Base-by-base conservation (phyloP, 1,140 invertebrate genomes). In the Hyposmocoma kahamanoa region DNA sequence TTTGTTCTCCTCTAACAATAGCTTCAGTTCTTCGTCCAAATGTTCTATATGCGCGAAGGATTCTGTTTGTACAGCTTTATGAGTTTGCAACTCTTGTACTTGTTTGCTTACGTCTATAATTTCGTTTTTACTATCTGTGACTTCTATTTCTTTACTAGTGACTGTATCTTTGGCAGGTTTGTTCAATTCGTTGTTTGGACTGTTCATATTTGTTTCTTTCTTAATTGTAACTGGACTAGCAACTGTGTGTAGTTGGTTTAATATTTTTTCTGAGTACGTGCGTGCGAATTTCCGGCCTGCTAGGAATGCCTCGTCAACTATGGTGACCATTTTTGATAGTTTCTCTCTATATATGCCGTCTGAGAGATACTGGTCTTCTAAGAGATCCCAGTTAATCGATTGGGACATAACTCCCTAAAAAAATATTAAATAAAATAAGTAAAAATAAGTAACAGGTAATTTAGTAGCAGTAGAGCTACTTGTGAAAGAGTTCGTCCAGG, bases 331-430 rank as follows among this genome's bases (percentile, higher is more conserved):
- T 86, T 96, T 96, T 1, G 91, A 91, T 0, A 98, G 87, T 72
- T 96, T 93, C 62, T 96, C 91, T 64, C 92, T 89, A 69, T 94
- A 97, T 18, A 89, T 84, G 47, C 92, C 89, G 83, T 98, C 92
- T n/a, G 92, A 91, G 69, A 93, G 91, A 86, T 97, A 98, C 81
- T 99, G 96, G 18, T 91, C 89, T 86, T 98, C 92, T 47, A 99
- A 81, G 53, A 96, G 88, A 52, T 95, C 90, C 97, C 98, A 99
- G 71, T 97, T 93, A 59, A 99, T 97, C 3, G 97, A 96, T 57
- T 93, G 92, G 71, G 96, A 96, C 92, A 99, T 94, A 8, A 98
- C 97, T 43, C 97, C 97, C 92, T 97, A 78, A 19, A 62, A 62
- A 39, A 51, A 50, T 36, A 24, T 42, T n/a, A n/a, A n/a, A n/a